Evolutionary conservation across 2,113 vertebrate genomes (phyloP).

Genomic region (Muntiacus muntjak): DNA sequence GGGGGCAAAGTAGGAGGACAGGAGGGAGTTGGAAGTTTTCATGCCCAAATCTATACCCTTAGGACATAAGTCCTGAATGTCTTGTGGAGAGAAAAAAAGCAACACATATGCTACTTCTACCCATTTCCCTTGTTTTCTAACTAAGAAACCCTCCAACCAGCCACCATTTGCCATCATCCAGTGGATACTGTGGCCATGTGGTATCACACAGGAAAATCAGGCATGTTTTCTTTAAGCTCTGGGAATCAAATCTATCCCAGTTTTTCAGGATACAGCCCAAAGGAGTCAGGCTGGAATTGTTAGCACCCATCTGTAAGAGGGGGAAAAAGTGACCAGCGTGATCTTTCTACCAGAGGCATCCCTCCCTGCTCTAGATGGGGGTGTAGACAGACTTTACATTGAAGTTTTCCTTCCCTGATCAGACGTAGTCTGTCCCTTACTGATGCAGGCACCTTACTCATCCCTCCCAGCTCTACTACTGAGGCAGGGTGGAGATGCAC

Average conservation of each 20-base stretch:
- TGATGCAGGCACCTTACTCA: background rate
- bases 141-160: background rate
- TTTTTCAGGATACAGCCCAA: background rate
- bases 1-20: background rate
- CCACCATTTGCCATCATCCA: background rate
- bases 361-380: background rate
- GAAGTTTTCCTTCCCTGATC: background rate
- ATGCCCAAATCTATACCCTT: background rate
- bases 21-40: background rate
- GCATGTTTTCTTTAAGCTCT: background rate
- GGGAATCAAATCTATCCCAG: background rate
- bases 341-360: background rate
- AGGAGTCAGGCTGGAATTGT: background rate
- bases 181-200: background rate
- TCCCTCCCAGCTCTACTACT: background rate
- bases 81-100: background rate
- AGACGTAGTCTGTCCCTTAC: background rate
- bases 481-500: background rate
- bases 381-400: background rate
- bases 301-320: background rate
- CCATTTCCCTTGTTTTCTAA: background rate
- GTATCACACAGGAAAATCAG: background rate
- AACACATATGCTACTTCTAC: background rate
- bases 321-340: accelerated
- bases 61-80: background rate